Percentiles rank a stretch among this genome's conserved stretches.
phyloP scores from a whole-genome alignment of 1,140 invertebrate species.

The Lordiphosa mommai region DNA sequence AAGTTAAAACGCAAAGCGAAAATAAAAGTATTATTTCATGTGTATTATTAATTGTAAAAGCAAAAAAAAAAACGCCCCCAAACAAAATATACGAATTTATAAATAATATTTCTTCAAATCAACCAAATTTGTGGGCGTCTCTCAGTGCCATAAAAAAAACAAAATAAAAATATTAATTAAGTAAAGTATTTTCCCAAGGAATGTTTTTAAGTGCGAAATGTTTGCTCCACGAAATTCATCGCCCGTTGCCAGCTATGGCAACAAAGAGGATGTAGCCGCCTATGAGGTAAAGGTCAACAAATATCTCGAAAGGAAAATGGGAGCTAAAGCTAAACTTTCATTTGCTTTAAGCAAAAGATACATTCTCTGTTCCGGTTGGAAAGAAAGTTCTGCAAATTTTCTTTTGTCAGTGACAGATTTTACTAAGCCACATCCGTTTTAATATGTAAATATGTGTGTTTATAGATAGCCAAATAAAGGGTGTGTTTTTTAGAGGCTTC shows the following conservation, averaged over 20 bases:
- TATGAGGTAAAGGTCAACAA: slow-evolving; percentile 72
- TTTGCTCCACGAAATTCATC: slow-evolving; percentile 79
- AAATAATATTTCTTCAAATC: slow-evolving; percentile 18
- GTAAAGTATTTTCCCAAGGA: slow-evolving; percentile 30
- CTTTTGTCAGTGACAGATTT: slow-evolving; percentile 26
- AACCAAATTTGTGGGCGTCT: slow-evolving; percentile 50
- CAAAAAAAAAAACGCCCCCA: slow-evolving; percentile 35
- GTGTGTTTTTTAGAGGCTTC: too few relatives aligned
- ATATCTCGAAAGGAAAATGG: background rate
- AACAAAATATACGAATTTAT: slow-evolving; percentile 63
- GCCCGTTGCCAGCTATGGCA: slow-evolving; percentile 70
- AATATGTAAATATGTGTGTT: slow-evolving; percentile 1
- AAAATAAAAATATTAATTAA: slow-evolving; percentile 36
- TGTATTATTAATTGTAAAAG: slow-evolving; percentile 59
- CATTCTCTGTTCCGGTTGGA: slow-evolving; percentile 15
- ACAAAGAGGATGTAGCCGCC: slow-evolving; percentile 78
- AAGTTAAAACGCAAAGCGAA: slow-evolving; percentile 28
- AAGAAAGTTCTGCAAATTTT: slow-evolving; percentile 30
- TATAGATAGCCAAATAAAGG: slow-evolving; percentile 1
- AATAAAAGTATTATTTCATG: slow-evolving; percentile 61
- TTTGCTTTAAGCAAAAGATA: slow-evolving; percentile 8
- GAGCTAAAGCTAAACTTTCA: slow-evolving; percentile 23
- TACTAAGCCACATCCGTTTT: slow-evolving; percentile 32
- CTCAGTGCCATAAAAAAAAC: slow-evolving; percentile 54
- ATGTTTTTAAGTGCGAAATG: slow-evolving; percentile 58